These are phyloP conservation scores for Zosterops lateralis DNA, from an alignment of 2,113 vertebrate species.

Conservation along the genomic window DNA sequence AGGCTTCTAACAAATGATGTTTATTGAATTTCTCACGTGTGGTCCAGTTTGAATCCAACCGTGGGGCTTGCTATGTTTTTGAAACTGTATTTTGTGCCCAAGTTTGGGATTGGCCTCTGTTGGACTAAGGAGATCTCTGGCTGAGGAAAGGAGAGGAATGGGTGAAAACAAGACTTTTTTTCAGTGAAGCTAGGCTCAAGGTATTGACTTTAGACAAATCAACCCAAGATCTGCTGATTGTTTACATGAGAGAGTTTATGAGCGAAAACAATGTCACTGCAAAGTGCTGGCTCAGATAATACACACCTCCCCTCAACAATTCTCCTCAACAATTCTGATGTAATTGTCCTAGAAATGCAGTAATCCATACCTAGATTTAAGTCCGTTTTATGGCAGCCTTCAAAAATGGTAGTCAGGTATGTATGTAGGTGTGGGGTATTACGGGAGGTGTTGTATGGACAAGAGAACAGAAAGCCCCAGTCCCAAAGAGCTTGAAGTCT, in stretches of 20 bases:
- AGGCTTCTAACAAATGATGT: constrained; percentile 78
- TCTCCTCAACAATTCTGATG: background rate
- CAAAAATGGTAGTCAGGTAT: background rate
- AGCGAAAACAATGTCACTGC: background rate
- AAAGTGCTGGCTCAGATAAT: background rate
- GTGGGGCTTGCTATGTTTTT: constrained; percentile 18
- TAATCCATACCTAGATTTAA: background rate
- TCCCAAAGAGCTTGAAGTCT: background rate
- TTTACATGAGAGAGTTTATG: background rate
- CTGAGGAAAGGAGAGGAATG: background rate
- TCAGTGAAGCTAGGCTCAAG: background rate
- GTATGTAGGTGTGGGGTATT: background rate
- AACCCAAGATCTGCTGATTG: background rate
- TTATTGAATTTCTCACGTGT: constrained; percentile 81
- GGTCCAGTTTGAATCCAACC: constrained; percentile 69
- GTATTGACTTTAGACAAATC: background rate
- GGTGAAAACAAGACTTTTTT: background rate
- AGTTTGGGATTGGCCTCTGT: constrained; percentile 10
- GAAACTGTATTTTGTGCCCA: constrained; percentile 33
- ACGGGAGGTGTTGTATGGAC: background rate
- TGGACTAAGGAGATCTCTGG: background rate
- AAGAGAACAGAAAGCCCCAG: background rate
- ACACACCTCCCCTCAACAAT: background rate
- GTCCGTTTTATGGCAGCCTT: background rate
- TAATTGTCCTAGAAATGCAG: background rate